A percentile compares a stretch with the other conserved stretches of the same genome.
Conservation (phyloP, 2,113 vertebrate species). For the Microcebus ravelobensis region DNA sequence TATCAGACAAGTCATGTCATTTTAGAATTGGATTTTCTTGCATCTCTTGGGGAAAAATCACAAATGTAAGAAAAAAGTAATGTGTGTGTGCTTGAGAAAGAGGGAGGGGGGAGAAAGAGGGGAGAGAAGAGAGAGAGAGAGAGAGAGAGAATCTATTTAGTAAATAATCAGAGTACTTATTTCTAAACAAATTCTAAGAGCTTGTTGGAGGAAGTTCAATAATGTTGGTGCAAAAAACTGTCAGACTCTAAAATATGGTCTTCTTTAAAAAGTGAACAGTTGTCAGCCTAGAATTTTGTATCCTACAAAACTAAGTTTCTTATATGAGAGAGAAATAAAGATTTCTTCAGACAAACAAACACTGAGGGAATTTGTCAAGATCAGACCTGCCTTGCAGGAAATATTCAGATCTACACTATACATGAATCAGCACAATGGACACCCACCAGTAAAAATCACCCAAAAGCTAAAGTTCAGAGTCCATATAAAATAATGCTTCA, state of each 20-base stretch:
- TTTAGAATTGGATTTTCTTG: neutral
- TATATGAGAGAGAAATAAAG: too few species aligned
- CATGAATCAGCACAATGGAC: too few species aligned
- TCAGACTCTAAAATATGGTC: neutral
- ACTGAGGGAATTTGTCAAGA: too few species aligned
- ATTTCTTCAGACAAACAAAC: too few species aligned
- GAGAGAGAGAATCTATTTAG: neutral
- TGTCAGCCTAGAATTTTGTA: too few species aligned
- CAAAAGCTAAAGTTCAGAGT: too few species aligned
- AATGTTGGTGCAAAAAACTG: neutral
- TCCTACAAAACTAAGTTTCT: too few species aligned
- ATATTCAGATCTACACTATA: too few species aligned
- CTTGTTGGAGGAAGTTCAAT: neutral
- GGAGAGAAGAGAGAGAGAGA: neutral
- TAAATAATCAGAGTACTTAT: neutral
- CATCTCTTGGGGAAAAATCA: neutral
- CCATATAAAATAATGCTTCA: too few species aligned
- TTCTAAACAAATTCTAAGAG: neutral
- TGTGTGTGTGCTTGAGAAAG: too few species aligned
- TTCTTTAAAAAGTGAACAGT: neutral
- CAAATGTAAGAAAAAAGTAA: neutral
- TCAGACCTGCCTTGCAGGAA: too few species aligned
- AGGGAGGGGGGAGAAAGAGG: neutral
- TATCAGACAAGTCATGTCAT: neutral
- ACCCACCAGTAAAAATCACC: too few species aligned